Base-by-base conservation (phyloP, 1,140 invertebrate genomes). In the Papilio polytes region DNA sequence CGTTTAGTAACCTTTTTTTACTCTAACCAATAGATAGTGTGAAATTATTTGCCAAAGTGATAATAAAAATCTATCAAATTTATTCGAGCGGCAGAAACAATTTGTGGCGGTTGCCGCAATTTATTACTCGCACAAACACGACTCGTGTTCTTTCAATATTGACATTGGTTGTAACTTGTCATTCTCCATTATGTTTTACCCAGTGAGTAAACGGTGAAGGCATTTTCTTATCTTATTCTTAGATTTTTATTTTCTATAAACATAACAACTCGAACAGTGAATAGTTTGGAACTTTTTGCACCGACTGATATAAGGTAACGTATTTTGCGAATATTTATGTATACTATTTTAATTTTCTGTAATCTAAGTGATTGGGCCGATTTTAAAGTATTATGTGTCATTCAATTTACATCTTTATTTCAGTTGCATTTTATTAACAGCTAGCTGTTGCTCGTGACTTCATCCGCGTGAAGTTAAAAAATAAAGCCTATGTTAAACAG, bases 91-190 rank as follows among this genome's bases (percentile, higher is more conserved):
- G 87, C 85, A 85, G 74, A 85, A 90, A 86, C 86, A 85, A 83
- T 90, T 89, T 88, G 85, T 85, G 85, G 80, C 81, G 84, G 84
- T 79, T 85, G 81, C 83, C 85, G 86, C 88, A 90, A 91, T 92
- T 91, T 90, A 91, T 92, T 91, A 90, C 84, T 83, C 89, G 88
- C 88, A 91, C 89, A 90, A 91, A 91, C 89, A 89, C 85, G 87
- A 89, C 80, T 86, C 84, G 85, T 77, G 86, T 85, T 90, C 88
- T 88, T 92, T 90, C 88, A 93, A 92, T 92, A 93, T 92, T 93
- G 90, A 93, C 88, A 88, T 83, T 85, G 83, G 87, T 85, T 85
- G 79, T 84, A 87, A 84, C 79, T 82, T 74, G 80, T 83, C 72
- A 59, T 56, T 79, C 77, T 81, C 74, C 41, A 81, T 78, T 63